A percentile compares a stretch with the other conserved stretches of the same genome.
phyloP scores from a whole-genome alignment of 2,797 vertebrate genomes.

The Melanotaenia boesemani region DNA sequence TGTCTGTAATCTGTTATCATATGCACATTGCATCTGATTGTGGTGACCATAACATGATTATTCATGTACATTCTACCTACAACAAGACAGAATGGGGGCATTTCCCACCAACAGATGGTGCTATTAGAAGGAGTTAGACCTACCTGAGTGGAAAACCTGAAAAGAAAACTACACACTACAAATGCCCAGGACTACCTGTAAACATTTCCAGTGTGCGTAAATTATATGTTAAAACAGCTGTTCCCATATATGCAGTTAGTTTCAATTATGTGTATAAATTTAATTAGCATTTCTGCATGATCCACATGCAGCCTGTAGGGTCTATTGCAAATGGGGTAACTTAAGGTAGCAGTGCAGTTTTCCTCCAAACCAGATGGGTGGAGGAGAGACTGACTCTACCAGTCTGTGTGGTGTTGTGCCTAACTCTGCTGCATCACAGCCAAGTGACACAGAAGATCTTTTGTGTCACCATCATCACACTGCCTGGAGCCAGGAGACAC shows the following conservation, averaged over 20 bases:
- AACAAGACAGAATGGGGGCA: slow-evolving; percentile 62
- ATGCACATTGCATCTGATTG: slow-evolving; percentile 30
- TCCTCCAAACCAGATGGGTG: slow-evolving; percentile 63
- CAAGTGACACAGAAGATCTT: slow-evolving; percentile 77
- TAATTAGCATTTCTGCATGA: slow-evolving; percentile 8
- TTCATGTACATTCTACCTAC: slow-evolving; percentile 18
- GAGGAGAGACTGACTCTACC: slow-evolving; percentile 52
- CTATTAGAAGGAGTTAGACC: slow-evolving; percentile 43
- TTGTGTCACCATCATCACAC: slow-evolving; percentile 75
- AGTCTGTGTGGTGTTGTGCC: slow-evolving; percentile 50
- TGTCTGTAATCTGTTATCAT: slow-evolving; percentile 43
- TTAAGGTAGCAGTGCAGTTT: slow-evolving; percentile 34
- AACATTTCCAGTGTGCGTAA: not conserved
- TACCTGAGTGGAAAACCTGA: slow-evolving; percentile 51
- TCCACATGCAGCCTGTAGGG: not conserved
- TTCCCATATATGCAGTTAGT: not conserved
- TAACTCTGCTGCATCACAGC: slow-evolving; percentile 69
- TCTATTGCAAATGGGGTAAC: slow-evolving; percentile 40
- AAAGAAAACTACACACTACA: slow-evolving; percentile 19
- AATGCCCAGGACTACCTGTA: slow-evolving; percentile 19
- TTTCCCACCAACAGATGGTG: slow-evolving; percentile 75
- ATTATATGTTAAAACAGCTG: not conserved
- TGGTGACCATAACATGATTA: slow-evolving; percentile 35
- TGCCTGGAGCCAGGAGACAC: slow-evolving; percentile 76
- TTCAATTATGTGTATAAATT: not conserved